Evolutionary conservation across 2,888 invertebrate species (phyloP).

Genomic region (Aporophyla nigra): DNA sequence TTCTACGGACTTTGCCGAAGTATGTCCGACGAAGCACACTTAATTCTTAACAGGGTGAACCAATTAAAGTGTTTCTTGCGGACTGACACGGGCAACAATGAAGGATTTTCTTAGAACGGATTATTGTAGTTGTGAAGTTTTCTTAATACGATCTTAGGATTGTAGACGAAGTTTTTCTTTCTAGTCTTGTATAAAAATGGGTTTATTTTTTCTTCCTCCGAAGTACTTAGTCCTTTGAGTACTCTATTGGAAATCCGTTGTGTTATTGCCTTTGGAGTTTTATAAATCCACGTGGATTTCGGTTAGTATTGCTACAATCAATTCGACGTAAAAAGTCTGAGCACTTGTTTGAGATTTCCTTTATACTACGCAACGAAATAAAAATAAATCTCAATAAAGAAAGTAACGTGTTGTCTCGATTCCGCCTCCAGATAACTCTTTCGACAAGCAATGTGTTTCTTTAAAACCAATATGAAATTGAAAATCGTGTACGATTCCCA

Average conservation of each 20-base stretch:
- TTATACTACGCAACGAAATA: slow-evolving; percentile 37
- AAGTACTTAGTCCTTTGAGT: slow-evolving; percentile 31
- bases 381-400: slow-evolving; percentile 40
- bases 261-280: slow-evolving; percentile 48
- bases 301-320: slow-evolving; percentile 41
- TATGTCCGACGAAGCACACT: slow-evolving; percentile 62
- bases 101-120: slow-evolving; percentile 36
- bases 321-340: slow-evolving; percentile 21
- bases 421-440: not conserved
- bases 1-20: slow-evolving; percentile 63
- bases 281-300: slow-evolving; percentile 29
- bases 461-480: slow-evolving; percentile 21
- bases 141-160: not conserved
- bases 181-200: slow-evolving; percentile 20
- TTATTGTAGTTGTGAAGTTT: slow-evolving; percentile 32
- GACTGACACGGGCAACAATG: slow-evolving; percentile 49
- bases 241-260: slow-evolving; percentile 34
- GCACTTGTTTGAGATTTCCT: slow-evolving; percentile 32
- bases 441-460: slow-evolving; percentile 17
- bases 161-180: not conserved
- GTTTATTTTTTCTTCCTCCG: slow-evolving; percentile 9
- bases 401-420: not conserved
- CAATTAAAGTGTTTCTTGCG: slow-evolving; percentile 69
- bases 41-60: slow-evolving; percentile 70
- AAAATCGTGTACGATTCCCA: not conserved